A percentile compares a stretch with the other conserved stretches of the same genome.
Evolutionary conservation across 2,113 vertebrate species (phyloP).

Genomic region (Noctilio leporinus): DNA sequence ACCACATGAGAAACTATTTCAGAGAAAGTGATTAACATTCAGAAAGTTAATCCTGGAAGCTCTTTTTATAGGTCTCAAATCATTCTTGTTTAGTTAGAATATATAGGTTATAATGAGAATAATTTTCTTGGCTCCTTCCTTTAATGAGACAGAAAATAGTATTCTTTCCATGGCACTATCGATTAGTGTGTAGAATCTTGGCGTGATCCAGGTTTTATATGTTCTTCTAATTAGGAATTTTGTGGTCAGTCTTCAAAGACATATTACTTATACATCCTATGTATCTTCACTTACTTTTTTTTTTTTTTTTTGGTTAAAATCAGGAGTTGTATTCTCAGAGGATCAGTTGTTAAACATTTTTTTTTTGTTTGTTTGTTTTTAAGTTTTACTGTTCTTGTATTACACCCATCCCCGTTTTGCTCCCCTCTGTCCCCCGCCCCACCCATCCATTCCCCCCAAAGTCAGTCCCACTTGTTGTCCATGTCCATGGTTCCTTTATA

Average conservation of each 20-base stretch:
- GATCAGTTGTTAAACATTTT: too few species aligned
- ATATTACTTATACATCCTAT: neutral
- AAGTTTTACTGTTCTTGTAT: too few species aligned
- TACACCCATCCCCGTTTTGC: too few species aligned
- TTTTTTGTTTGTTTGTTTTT: too few species aligned
- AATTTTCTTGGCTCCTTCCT: neutral
- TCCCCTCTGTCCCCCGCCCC: too few species aligned
- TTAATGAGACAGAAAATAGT: neutral
- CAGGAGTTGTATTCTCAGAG: too few species aligned
- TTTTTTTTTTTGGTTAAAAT: too few species aligned
- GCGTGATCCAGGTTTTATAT: neutral
- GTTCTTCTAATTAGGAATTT: neutral
- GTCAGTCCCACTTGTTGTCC: too few species aligned
- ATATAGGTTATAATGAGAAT: neutral
- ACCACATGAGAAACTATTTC: neutral
- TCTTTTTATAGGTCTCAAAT: neutral
- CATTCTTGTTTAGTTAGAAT: neutral
- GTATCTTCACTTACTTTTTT: neutral
- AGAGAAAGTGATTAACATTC: neutral
- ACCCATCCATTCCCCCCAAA: too few species aligned
- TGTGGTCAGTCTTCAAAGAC: neutral
- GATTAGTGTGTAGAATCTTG: neutral
- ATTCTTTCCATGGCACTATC: neutral
- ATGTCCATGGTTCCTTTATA: too few species aligned
- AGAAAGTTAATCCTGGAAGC: neutral